Percentiles rank a stretch among this genome's conserved stretches.
Conservation (phyloP, 2,797 vertebrate species). For the Ispidina lecontei region DNA sequence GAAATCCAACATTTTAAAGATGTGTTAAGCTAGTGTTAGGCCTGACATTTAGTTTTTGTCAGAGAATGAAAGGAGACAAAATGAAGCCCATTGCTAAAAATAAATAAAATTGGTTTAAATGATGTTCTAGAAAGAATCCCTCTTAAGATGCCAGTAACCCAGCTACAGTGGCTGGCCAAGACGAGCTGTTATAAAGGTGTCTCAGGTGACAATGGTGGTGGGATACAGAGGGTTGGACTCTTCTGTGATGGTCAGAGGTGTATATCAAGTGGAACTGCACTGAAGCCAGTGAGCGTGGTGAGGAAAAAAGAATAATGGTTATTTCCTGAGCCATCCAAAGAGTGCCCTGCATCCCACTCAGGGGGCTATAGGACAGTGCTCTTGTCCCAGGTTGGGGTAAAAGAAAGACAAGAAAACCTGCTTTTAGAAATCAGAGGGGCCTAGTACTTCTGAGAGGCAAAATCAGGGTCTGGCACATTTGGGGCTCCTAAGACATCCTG, state of each 20-base stretch:
- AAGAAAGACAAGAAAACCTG: background rate
- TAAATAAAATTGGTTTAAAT: slow-evolving; percentile 10
- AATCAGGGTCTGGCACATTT: background rate
- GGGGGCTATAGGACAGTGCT: background rate
- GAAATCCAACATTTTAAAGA: slow-evolving; percentile 16
- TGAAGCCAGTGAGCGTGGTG: background rate
- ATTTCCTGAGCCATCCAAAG: background rate
- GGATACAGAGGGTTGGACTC: background rate
- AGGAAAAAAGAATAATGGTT: background rate
- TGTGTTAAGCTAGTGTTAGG: background rate
- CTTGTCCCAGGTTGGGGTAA: background rate
- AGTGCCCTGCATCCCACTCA: fast-evolving
- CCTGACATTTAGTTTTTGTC: slow-evolving; percentile 15
- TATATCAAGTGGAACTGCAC: background rate
- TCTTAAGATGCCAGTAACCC: background rate
- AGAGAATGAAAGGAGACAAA: background rate
- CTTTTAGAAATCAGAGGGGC: background rate
- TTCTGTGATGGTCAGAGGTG: background rate
- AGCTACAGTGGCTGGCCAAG: background rate
- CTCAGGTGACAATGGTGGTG: background rate
- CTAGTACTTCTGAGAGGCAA: background rate
- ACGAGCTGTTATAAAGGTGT: background rate
- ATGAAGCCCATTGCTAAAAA: background rate
- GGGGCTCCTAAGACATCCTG: fast-evolving
- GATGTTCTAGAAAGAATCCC: background rate